Base-by-base conservation (phyloP, 2,888 invertebrate species). In the Troides helena region DNA sequence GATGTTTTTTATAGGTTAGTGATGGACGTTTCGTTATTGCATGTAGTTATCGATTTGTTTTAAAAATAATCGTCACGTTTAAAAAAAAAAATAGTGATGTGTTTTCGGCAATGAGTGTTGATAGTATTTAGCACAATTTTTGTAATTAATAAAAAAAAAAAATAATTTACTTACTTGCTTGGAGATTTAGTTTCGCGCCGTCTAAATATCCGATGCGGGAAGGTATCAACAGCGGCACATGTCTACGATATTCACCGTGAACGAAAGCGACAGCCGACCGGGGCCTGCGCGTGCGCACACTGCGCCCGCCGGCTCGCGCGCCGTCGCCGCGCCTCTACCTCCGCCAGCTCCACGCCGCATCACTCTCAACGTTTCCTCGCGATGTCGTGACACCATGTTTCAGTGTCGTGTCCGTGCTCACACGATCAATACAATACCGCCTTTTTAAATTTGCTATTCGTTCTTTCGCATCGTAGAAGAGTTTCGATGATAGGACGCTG, bases 201-300 rank as follows among this genome's bases (percentile, higher is more conserved):
- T 36, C 17, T n/a, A 50, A 53, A 59, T 63, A 50, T 63, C 58
- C 57, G 62, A 57, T 25, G 23, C 6, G 21, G 50, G 25, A 5
- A 57, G 68, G 62, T 50, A 17, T 46, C 50, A 50, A 63, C 46
- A 30, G 21, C 46, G 50, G 25, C 68, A 68, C 68, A 46, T 59
- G 62, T 62, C 62, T 4, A n/a, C 14, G 30, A 64, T 64, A 7
- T 30, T 39, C 36, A 64, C 36, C 63, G 63, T 30, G 3, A 59
- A 68, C 59, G 68, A 63, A 68, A 68, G 62, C 63, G 68, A 68
- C 50, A 63, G 62, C 46, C 62, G 30, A 21, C 46, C 62, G 62
- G 46, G 36, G 21, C 57, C 46, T 25, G 67, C 18, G 43, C 67
- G 62, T 39, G 43, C 56, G 57, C n/a, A 23, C 58, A 68, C 68